phyloP scores from a whole-genome alignment of 2,888 invertebrate genomes.

The Dryobota labecula region DNA sequence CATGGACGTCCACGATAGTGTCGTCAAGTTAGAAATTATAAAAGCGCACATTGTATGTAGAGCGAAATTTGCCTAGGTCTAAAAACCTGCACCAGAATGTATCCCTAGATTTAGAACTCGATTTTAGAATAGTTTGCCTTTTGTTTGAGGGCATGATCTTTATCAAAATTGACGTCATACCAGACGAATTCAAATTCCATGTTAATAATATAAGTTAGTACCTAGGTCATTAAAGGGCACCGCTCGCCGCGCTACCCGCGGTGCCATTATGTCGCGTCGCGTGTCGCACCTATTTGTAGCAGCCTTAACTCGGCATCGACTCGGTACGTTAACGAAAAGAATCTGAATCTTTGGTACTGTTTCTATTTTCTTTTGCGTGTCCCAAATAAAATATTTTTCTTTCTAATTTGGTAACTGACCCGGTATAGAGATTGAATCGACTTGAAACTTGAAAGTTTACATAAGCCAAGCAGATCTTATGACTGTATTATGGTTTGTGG shows the following conservation, averaged over 20 bases:
- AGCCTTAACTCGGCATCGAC: no score
- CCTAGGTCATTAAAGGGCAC: no score
- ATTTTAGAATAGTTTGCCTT: not conserved
- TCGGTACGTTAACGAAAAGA: not conserved
- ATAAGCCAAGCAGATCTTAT: slow-evolving; percentile 15
- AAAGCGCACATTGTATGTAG: not conserved
- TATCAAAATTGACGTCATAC: not conserved
- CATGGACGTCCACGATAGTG: no score
- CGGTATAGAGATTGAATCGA: slow-evolving; percentile 13
- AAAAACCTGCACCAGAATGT: not conserved
- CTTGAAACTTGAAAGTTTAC: slow-evolving; percentile 10
- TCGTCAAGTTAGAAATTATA: no score
- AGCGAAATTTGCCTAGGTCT: not conserved
- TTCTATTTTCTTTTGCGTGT: not conserved
- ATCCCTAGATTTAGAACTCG: not conserved
- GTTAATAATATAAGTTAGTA: no score
- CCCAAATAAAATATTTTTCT: not conserved
- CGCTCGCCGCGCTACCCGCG: no score
- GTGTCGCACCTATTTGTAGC: no score
- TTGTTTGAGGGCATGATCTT: not conserved
- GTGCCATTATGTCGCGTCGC: no score
- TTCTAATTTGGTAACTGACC: not conserved
- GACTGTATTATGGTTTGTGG: slow-evolving; percentile 13
- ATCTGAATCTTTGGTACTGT: not conserved
- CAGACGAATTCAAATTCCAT: no score